Evolutionary conservation across 2,113 vertebrate species (phyloP).

Genomic region (Pampusana beccarii): DNA sequence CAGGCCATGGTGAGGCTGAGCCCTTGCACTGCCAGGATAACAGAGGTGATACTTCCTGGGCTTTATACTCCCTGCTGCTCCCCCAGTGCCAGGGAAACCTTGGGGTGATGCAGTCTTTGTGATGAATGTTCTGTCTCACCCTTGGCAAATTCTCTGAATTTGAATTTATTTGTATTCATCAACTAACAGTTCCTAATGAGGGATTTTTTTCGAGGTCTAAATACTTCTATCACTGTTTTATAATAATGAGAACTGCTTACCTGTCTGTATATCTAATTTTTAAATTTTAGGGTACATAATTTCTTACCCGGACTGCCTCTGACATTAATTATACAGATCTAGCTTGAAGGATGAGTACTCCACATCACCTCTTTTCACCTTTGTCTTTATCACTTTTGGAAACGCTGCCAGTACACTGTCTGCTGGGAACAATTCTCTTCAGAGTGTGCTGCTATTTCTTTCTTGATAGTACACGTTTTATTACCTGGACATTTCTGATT

Average conservation of each 20-base stretch:
- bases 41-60: rapidly evolving
- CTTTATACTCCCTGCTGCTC: background rate
- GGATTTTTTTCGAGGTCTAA: background rate
- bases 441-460: background rate
- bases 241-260: background rate
- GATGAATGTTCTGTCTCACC: background rate
- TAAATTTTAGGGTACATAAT: background rate
- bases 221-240: background rate
- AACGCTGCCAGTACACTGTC: background rate
- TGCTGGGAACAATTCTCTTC: background rate
- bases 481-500: background rate
- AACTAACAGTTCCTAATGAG: background rate
- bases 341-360: background rate
- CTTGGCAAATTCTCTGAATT: background rate
- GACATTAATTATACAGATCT: background rate
- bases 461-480: background rate
- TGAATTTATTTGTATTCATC: background rate
- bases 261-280: background rate
- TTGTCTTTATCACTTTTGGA: background rate
- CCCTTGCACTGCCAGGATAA: background rate
- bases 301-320: background rate
- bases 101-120: background rate
- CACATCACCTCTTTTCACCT: background rate
- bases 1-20: background rate
- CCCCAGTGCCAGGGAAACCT: background rate